phyloP scores from a whole-genome alignment of 2,113 vertebrate species.

The Pachyramphus minor region DNA sequence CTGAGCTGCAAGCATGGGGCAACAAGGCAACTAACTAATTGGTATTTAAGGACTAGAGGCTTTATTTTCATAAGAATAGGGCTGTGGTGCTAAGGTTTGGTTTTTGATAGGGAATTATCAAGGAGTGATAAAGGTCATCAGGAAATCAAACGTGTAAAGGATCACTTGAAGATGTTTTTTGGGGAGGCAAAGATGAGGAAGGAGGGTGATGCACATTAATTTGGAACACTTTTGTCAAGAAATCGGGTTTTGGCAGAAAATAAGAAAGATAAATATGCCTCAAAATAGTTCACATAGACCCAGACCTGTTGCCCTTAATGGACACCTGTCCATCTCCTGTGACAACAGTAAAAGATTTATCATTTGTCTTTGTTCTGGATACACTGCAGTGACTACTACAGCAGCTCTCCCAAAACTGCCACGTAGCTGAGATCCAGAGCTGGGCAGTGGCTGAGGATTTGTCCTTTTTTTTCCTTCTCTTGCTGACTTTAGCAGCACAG shows the following conservation, averaged over 20 bases:
- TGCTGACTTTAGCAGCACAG: background rate
- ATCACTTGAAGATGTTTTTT: background rate
- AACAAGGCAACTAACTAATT: background rate
- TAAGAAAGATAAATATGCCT: background rate
- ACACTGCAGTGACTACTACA: background rate
- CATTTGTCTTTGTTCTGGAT: background rate
- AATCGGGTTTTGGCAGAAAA: background rate
- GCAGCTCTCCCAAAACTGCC: background rate
- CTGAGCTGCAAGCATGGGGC: background rate
- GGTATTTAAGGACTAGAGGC: background rate
- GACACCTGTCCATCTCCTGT: background rate
- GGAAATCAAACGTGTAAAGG: background rate
- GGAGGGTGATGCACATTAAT: background rate
- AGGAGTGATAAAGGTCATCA: background rate
- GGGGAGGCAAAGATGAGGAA: background rate
- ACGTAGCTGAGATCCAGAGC: background rate
- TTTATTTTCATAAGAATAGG: background rate
- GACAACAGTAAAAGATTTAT: background rate
- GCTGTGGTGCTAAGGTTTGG: too few species aligned
- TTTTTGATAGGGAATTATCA: background rate
- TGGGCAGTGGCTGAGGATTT: background rate
- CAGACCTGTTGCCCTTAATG: background rate
- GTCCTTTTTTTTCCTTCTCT: background rate
- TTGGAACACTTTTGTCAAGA: background rate
- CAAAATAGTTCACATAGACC: background rate